phyloP scores from a whole-genome alignment of 2,113 vertebrate genomes.

The Chaenogobius annularis region DNA sequence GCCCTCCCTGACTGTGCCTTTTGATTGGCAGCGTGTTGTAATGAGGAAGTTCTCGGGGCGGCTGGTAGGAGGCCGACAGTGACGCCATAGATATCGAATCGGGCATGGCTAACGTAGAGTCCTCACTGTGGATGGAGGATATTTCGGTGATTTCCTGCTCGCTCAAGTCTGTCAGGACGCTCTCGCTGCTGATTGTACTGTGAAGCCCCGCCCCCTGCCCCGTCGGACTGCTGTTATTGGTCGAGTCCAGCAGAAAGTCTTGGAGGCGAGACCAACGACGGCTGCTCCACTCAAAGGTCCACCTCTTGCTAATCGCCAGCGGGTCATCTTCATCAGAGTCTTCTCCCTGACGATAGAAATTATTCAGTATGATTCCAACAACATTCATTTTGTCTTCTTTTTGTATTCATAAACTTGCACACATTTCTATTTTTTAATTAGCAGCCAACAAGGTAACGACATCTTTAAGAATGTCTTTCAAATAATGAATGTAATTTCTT shows the following conservation, averaged over 20 bases:
- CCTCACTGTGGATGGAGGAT: constrained; percentile 89
- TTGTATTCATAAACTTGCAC: no score
- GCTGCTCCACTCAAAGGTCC: constrained; percentile 96
- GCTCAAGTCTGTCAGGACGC: constrained; percentile 91
- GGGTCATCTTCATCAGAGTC: constrained; percentile 97
- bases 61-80: constrained; percentile 66
- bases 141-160: constrained; percentile 87
- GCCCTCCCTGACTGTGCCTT: constrained; percentile 79
- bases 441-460: no score
- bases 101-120: constrained; percentile 75
- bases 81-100: constrained; percentile 74
- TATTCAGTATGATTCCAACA: no score
- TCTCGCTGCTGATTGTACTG: constrained; percentile 91
- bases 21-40: constrained; percentile 80
- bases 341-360: constrained; percentile 79
- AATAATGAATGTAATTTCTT: not conserved
- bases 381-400: no score
- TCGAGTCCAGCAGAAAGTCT: constrained; percentile 79
- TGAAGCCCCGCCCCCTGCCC: constrained; percentile 81
- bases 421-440: no score
- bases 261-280: constrained; percentile 94
- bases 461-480: no score
- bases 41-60: constrained; percentile 70
- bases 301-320: constrained; percentile 94
- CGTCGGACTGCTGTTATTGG: constrained; percentile 75